phyloP scores from a whole-genome alignment of 2,888 invertebrate genomes.

The Chalcis sispes region DNA sequence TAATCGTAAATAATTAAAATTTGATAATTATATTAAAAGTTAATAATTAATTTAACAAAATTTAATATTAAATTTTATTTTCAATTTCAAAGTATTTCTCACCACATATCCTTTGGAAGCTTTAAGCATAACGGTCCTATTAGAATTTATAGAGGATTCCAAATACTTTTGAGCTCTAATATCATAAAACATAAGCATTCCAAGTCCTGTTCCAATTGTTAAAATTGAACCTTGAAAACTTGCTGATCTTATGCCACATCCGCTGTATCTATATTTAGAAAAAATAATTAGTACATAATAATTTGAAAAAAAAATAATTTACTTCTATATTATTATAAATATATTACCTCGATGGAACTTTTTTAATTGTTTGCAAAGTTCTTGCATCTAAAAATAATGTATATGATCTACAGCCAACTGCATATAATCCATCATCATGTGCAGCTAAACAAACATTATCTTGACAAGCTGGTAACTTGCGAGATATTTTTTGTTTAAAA shows the following conservation, averaged over 20 bases:
- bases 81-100: too few relatives aligned
- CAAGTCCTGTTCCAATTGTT: conserved; percentile 95
- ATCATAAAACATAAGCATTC: conserved; percentile 95
- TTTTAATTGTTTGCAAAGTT: conserved; percentile 83
- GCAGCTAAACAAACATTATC: conserved; percentile 96
- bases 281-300: conserved; percentile 9
- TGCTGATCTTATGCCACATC: conserved; percentile 94
- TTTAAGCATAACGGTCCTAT: conserved; percentile 90
- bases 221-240: conserved; percentile 93
- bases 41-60: too few relatives aligned
- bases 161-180: conserved; percentile 93
- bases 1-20: not conserved
- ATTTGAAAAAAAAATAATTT: conserved; percentile 6
- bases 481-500: conserved; percentile 90
- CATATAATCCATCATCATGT: conserved; percentile 91
- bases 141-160: conserved; percentile 92
- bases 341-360: conserved; percentile 72
- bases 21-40: not conserved
- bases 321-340: not conserved
- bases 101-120: conserved; percentile 94
- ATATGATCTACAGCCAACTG: conserved; percentile 95
- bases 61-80: too few relatives aligned
- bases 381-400: conserved; percentile 93
- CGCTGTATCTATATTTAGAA: conserved; percentile 83
- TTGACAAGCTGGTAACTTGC: conserved; percentile 91